These are phyloP conservation scores for Myrmecobius fasciatus DNA, from an alignment of 2,113 vertebrate species.

Conservation along the genomic window DNA sequence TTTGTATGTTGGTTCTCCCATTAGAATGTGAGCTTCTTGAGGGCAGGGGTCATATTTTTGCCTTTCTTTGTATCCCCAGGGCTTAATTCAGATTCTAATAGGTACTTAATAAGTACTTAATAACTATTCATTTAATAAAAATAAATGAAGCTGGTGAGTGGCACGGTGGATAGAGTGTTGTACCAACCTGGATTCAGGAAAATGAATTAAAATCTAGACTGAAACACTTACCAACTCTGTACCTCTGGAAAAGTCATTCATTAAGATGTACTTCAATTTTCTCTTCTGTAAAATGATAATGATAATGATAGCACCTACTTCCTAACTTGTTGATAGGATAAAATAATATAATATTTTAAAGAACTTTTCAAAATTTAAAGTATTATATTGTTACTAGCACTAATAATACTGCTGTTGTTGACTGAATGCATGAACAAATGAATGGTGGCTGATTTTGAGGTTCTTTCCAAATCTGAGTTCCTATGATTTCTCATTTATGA, in stretches of 20 bases:
- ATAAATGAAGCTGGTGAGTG: not conserved
- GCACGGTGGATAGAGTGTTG: accelerated
- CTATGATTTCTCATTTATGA: not conserved
- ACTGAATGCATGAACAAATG: not conserved
- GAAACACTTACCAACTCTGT: not conserved
- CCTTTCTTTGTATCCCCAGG: not conserved
- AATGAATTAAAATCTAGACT: not conserved
- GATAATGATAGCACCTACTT: not conserved
- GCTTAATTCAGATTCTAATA: not conserved
- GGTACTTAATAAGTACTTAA: not conserved
- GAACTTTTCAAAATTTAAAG: not conserved
- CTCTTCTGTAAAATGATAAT: not conserved
- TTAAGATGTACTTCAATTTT: not conserved
- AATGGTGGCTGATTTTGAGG: not conserved
- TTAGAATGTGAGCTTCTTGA: not conserved
- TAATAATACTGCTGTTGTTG: not conserved
- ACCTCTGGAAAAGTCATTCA: not conserved
- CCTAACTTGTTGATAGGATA: not conserved
- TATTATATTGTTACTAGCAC: not conserved
- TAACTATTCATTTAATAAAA: not conserved
- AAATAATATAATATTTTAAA: not conserved
- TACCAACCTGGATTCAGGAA: not conserved
- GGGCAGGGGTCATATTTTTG: not conserved
- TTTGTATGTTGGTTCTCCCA: no score
- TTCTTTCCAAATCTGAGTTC: not conserved